phyloP scores from a whole-genome alignment of 2,888 invertebrate species.

The Cyaniris semiargus region DNA sequence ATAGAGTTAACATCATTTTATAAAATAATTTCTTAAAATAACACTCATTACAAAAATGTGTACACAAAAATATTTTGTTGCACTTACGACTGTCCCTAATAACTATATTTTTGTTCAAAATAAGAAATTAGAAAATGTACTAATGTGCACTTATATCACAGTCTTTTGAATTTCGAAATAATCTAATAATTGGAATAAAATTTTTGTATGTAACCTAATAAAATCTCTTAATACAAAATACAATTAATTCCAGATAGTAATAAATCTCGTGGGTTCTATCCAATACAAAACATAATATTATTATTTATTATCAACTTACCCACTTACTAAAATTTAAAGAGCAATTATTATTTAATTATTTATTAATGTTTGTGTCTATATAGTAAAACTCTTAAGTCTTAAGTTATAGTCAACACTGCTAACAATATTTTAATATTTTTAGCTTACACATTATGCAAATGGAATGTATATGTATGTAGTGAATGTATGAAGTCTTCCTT shows the following conservation, averaged over 20 bases:
- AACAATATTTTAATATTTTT: background rate
- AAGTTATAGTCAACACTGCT: background rate
- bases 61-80: background rate
- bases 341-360: no score
- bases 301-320: no score
- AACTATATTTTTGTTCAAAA: background rate
- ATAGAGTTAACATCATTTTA: background rate
- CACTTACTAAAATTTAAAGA: no score
- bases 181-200: no score
- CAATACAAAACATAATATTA: no score
- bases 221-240: no score
- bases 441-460: background rate
- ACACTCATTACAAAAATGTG: no score
- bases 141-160: background rate
- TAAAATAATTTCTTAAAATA: background rate
- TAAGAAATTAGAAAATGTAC: background rate
- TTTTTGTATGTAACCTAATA: no score
- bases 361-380: no score
- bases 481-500: background rate
- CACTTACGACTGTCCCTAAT: background rate
- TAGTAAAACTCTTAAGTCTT: no score
- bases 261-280: no score
- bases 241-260: no score
- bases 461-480: background rate
- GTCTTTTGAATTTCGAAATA: background rate